Evolutionary conservation across 2,797 vertebrate genomes (phyloP), one percentile per base, ranked within the genome.

Genomic region (Gadopsis marmoratus): DNA sequence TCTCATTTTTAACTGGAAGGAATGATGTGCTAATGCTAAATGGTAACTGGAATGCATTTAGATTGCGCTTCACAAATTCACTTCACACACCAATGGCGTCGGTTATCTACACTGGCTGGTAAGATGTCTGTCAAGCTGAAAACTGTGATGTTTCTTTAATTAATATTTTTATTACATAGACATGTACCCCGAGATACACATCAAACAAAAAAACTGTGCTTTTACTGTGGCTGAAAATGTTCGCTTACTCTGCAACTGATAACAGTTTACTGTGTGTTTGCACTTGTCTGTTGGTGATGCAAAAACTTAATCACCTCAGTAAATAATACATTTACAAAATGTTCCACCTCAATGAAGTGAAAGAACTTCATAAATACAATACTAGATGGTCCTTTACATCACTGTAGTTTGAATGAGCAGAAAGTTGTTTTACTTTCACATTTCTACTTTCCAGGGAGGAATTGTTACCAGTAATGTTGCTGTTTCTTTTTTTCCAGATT

Each of bases 271-370:
- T 60, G 31, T 60, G n/a, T 29, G 47, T 10, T 39, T 72, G 23
- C 37, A 26, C 31, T 13, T 55, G 17, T 41, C 29, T 23, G 29
- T 48, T 59, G 39, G 19, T 47, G 54, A 13, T 55, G 54, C n/a
- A 31, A 51, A 51, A 66, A 16, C 29, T 2, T 37, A 45, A 33
- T 73, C 47, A 53, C 35, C 59, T 72, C 59, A 54, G 17, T 26
- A 48, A 69, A 56, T 69, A 45, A 48, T 23, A 51, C 29, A 26
- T 60, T 56, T 26, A 69, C 26, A 39, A 50, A 66, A 35, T 26
- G 35, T 7, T 51, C 39, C 51, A 19, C 47, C 50, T 29, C 51
- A 55, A 54, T 68, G 23, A 60, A 39, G 31, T 50, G 58, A 62
- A n/a, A 62, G 8, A 54, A 51, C 33, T 55, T 62, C 17, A 37